A percentile compares a stretch with the other conserved stretches of the same genome.
phyloP scores from a whole-genome alignment of 2,797 vertebrate species.

The Decapterus maruadsi region DNA sequence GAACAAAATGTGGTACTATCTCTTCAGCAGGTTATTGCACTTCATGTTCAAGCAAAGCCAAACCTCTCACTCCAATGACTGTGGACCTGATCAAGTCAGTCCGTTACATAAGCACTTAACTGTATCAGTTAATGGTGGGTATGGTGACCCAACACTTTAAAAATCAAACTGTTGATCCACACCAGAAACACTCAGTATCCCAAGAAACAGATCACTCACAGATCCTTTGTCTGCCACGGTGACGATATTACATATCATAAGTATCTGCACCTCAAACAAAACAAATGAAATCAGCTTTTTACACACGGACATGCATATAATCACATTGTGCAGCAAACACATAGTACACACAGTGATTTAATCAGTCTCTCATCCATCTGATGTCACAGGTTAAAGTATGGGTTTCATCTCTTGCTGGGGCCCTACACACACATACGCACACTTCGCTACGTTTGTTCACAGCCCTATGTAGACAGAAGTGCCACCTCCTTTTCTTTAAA shows the following conservation, averaged over 20 bases:
- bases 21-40: conserved; percentile 62
- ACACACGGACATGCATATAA: conserved; percentile 52
- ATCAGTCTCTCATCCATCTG: conserved; percentile 41
- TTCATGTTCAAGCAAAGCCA: conserved; percentile 27
- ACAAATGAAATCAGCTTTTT: neutral
- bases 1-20: conserved; percentile 2
- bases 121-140: conserved; percentile 7
- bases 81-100: neutral
- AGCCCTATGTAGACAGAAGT: conserved; percentile 66
- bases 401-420: conserved; percentile 24
- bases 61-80: conserved; percentile 2
- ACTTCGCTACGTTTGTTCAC: conserved; percentile 52
- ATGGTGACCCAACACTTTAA: conserved; percentile 9
- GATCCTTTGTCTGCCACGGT: neutral
- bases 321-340: conserved; percentile 40
- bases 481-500: conserved; percentile 18
- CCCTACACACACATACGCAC: neutral
- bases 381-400: conserved; percentile 41
- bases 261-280: neutral
- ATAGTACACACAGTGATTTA: conserved; percentile 66
- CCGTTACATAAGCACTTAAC: neutral
- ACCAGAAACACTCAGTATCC: conserved; percentile 26
- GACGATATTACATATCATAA: neutral
- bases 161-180: conserved; percentile 28
- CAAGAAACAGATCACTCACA: neutral